These are phyloP conservation scores for Agrochola circellaris DNA, from an alignment of 2,888 invertebrate genomes.

Conservation along the genomic window DNA sequence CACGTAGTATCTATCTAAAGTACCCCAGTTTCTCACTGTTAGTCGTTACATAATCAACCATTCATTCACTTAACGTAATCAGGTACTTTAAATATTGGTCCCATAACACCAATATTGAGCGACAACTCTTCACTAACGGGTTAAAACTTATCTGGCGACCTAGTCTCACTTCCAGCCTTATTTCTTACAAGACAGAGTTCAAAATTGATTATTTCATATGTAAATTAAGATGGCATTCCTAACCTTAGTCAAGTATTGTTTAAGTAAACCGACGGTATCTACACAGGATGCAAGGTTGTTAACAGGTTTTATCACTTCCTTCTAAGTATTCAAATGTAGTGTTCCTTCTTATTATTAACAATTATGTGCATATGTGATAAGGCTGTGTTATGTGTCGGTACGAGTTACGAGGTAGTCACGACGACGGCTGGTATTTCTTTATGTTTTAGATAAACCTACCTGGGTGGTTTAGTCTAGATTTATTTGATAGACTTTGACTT, in stretches of 20 bases:
- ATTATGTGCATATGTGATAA: slow-evolving; percentile 69
- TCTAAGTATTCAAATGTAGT: slow-evolving; percentile 75
- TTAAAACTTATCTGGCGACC: slow-evolving; percentile 51
- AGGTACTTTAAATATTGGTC: slow-evolving; percentile 64
- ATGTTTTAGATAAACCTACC: slow-evolving; percentile 18
- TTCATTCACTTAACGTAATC: slow-evolving; percentile 58
- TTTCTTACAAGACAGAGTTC: neutral
- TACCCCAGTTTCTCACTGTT: slow-evolving; percentile 32
- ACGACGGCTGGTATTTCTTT: slow-evolving; percentile 35
- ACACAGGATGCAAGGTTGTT: slow-evolving; percentile 81
- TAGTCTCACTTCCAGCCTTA: slow-evolving; percentile 21
- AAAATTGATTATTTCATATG: slow-evolving; percentile 37
- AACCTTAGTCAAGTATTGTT: slow-evolving; percentile 76
- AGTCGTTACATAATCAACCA: slow-evolving; percentile 55
- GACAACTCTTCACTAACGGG: slow-evolving; percentile 65
- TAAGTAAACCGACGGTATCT: slow-evolving; percentile 79
- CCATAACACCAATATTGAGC: slow-evolving; percentile 61
- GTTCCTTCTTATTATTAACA: slow-evolving; percentile 69
- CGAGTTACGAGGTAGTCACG: slow-evolving; percentile 49
- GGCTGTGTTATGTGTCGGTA: slow-evolving; percentile 41
- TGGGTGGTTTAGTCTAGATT: neutral
- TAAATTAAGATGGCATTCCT: slow-evolving; percentile 71
- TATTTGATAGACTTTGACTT: neutral
- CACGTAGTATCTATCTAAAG: slow-evolving; percentile 28
- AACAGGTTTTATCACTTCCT: slow-evolving; percentile 79